Evolutionary conservation across 2,113 vertebrate genomes (phyloP).

Genomic region (Typhlomys cinereus): DNA sequence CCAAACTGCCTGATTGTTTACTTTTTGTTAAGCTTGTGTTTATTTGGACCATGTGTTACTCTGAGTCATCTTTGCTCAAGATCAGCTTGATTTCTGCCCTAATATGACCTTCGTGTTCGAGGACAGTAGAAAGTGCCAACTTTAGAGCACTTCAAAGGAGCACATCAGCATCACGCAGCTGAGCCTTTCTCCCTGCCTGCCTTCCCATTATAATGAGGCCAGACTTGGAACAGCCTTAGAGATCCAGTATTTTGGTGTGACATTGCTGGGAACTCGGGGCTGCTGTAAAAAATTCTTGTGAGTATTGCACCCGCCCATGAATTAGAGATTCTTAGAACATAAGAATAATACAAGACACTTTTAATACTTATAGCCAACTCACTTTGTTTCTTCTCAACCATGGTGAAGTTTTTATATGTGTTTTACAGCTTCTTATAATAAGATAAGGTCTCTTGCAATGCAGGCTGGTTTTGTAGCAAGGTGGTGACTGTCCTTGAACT

Average conservation of each 20-base stretch:
- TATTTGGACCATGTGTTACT: conserved; percentile 69
- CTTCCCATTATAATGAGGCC: not conserved
- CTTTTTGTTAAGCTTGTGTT: conserved; percentile 62
- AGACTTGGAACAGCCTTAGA: not conserved
- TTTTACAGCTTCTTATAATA: not conserved
- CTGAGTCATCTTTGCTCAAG: conserved; percentile 48
- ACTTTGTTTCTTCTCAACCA: not conserved
- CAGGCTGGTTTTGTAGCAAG: not conserved
- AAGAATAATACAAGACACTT: not conserved
- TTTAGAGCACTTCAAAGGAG: conserved; percentile 55
- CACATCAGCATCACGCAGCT: not conserved
- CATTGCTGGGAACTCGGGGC: too few relatives aligned
- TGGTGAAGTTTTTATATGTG: not conserved
- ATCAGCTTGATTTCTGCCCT: conserved; percentile 62
- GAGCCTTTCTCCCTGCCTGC: not conserved
- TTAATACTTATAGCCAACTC: not conserved
- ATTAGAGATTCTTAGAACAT: not conserved
- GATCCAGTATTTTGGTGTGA: not conserved
- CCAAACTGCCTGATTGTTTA: conserved; percentile 52
- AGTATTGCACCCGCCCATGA: not conserved
- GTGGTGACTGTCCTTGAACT: not conserved
- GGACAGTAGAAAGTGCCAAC: conserved; percentile 21
- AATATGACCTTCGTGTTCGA: conserved; percentile 51
- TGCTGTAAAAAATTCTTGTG: not conserved
- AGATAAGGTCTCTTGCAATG: too few relatives aligned